phyloP scores from a whole-genome alignment of 2,888 invertebrate genomes.

The Eilema caniola region DNA sequence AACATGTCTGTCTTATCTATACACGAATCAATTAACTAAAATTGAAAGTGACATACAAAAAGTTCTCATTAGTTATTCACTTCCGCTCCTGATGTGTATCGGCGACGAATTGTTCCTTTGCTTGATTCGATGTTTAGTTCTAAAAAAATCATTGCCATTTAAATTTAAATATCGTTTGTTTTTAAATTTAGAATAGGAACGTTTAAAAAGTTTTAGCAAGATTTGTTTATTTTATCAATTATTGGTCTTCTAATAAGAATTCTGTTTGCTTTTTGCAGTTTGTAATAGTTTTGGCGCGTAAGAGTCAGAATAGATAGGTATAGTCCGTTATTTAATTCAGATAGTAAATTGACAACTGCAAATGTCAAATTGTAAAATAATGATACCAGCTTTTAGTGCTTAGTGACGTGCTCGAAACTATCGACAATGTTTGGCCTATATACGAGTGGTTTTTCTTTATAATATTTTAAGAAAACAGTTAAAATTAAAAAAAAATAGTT shows the following conservation, averaged over 20 bases:
- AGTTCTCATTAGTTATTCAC: constrained; percentile 50
- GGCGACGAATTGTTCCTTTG: not conserved
- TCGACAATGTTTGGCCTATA: too few relatives aligned
- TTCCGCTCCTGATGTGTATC: constrained; percentile 21
- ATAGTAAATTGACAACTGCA: too few relatives aligned
- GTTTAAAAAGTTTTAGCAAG: not conserved
- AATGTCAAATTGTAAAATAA: too few relatives aligned
- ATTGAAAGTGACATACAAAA: constrained; percentile 69
- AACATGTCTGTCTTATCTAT: constrained; percentile 64
- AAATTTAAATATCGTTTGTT: not conserved
- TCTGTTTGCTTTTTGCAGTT: too few relatives aligned
- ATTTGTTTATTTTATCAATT: not conserved
- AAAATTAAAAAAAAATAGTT: too few relatives aligned
- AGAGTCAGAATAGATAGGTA: too few relatives aligned
- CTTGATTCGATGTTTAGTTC: not conserved
- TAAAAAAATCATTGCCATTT: not conserved
- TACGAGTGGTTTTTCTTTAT: too few relatives aligned
- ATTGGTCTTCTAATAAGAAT: not conserved
- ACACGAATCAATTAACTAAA: constrained; percentile 79
- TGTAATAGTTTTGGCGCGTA: not conserved
- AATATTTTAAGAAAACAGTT: too few relatives aligned
- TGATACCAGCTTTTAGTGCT: too few relatives aligned
- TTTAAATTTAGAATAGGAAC: not conserved
- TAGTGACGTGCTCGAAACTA: too few relatives aligned
- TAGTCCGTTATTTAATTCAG: too few relatives aligned